Base-by-base conservation (phyloP, 2,113 vertebrate species). In the Cryptotis parvus region DNA sequence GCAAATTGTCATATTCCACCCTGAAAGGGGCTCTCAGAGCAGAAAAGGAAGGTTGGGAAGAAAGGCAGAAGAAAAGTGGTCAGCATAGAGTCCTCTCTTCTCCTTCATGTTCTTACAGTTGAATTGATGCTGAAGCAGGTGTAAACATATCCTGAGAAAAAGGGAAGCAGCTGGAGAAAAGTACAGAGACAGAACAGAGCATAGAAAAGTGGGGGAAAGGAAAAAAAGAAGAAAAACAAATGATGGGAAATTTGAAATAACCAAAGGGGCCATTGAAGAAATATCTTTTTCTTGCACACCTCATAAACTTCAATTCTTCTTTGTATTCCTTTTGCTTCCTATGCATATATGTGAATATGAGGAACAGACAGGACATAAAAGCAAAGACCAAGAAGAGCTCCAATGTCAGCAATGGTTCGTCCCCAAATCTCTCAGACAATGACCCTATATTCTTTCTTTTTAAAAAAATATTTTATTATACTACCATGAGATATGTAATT, bases 321-420 rank as follows among this genome's bases (percentile, higher is more conserved):
- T 2, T 35, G 43, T 55, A 31, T 27, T 41, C 41, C 33, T n/a
- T 31, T 27, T 31, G 22, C 16, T 9, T 65, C 20, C 5, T 11
- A 7, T 15, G 65, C 22, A 61, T 39, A 0, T 35, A 16, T 9
- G 29, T 45, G 33, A 43, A 31, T 15, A 3, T 0, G 10, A 72
- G 37, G 45, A 70, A 3, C 16, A 74, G 20, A 84, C 45, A 43
- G 7, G 35, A 69, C 3, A 8, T 35, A 20, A 35, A 31, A 43
- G 18, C 74, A 29, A 45, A 81, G 43, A 37, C 73, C 24, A 39
- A 81, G 37, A 37, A 0, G 35, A 65, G 31, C 20, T 90, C 81
- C 66, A 80, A 69, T 33, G 27, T 69, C 27, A 77, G 39, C 55
- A 14, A 5, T 0, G 0, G 31, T 66, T 58, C 39, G 15, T 39